Evolutionary conservation across 1,140 invertebrate genomes (phyloP).

Genomic region (Drosophila littoralis): DNA sequence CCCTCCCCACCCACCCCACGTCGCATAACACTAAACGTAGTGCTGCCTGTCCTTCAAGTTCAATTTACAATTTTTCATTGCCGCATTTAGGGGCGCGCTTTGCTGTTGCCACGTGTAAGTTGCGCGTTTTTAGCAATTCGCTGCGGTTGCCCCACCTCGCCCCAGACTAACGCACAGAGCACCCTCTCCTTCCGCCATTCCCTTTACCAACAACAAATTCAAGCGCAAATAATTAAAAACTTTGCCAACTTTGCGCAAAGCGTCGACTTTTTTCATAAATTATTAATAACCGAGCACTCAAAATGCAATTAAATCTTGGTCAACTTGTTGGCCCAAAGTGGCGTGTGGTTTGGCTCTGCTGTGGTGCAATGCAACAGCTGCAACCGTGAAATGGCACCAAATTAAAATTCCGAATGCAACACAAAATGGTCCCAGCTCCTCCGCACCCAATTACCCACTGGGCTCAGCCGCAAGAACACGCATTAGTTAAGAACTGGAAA

Average conservation of each 20-base stretch:
- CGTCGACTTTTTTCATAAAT: slow-evolving; percentile 62
- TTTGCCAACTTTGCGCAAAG: slow-evolving; percentile 52
- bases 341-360: slow-evolving; percentile 22
- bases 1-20: slow-evolving; percentile 2
- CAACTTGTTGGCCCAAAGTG: slow-evolving; percentile 65
- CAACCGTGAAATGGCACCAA: slow-evolving; percentile 62
- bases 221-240: slow-evolving; percentile 75
- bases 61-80: slow-evolving; percentile 78
- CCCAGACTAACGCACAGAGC: too few relatives aligned
- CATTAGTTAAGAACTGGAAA: slow-evolving; percentile 36
- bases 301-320: slow-evolving; percentile 82
- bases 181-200: neutral
- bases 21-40: slow-evolving; percentile 20
- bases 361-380: slow-evolving; percentile 63
- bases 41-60: slow-evolving; percentile 14
- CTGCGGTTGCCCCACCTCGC: slow-evolving; percentile 52
- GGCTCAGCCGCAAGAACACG: slow-evolving; percentile 16
- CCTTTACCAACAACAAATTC: slow-evolving; percentile 19
- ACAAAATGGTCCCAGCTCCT: slow-evolving; percentile 19
- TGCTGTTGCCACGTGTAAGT: slow-evolving; percentile 54
- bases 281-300: slow-evolving; percentile 77
- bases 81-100: slow-evolving; percentile 50
- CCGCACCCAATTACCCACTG: slow-evolving; percentile 4
- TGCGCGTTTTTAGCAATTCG: slow-evolving; percentile 66
- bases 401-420: slow-evolving; percentile 77